phyloP scores from a whole-genome alignment of 2,113 vertebrate species.

The Odocoileus virginianus region DNA sequence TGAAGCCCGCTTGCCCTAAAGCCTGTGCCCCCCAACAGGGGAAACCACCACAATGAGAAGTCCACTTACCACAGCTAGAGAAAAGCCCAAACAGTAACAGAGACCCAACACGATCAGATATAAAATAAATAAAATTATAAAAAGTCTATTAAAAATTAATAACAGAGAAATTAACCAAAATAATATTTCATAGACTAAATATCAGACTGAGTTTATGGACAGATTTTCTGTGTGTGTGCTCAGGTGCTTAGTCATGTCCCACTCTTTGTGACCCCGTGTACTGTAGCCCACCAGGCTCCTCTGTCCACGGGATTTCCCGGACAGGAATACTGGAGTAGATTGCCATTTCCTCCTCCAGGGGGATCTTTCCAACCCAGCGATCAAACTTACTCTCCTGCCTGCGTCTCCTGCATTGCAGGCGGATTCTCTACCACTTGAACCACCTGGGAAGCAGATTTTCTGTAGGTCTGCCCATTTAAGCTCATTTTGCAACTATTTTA shows the following conservation, averaged over 20 bases:
- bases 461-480: not conserved
- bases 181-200: not conserved
- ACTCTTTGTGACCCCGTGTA: not conserved
- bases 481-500: not conserved
- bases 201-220: not conserved
- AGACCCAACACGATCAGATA: not conserved
- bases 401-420: fast-evolving
- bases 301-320: not conserved
- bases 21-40: not conserved
- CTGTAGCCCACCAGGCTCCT: not conserved
- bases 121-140: not conserved
- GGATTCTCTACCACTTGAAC: not conserved
- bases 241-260: not conserved
- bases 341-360: not conserved
- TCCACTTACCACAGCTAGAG: not conserved
- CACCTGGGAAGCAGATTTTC: not conserved
- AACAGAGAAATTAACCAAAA: not conserved
- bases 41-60: not conserved
- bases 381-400: not conserved
- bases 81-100: not conserved
- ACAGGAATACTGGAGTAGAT: not conserved
- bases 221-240: not conserved
- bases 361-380: not conserved
- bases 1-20: not conserved
- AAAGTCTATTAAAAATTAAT: not conserved